Base-by-base conservation (phyloP, 2,797 vertebrate species). In the Chelon labrosus region DNA sequence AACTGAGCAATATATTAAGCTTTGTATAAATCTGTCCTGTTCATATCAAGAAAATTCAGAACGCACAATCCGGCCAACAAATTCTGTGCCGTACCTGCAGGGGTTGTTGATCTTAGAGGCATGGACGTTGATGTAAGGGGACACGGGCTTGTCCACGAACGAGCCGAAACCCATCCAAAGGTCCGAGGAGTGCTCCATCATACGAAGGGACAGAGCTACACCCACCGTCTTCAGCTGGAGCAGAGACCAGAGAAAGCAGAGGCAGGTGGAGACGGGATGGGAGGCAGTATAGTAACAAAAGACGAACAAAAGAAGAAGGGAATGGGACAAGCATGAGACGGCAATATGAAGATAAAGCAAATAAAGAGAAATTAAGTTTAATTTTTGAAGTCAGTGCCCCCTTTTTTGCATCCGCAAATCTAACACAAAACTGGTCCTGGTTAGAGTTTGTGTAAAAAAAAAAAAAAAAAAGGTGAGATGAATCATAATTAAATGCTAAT, bases 141-240 rank as follows among this genome's bases (percentile, higher is more conserved):
- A 98, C n/a, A 99, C 96, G 0, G 98, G 98, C 86, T 99, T 99
- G 93, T 99, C 98, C 83, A 99, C 98, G 20, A 99, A 99, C 0
- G 98, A 99, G 79, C 98, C 98, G 67, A 99, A 99, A 70, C 98
- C 98, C 75, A 98, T 93, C 87, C 95, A 95, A 85, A 99, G 96
- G 91, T 99, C 97, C 47, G 91, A 95, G 75, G 98, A 97, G 91
- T 97, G 94, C 75, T 96, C 93, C 3, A 80, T 93, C 97, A 99
- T 99, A 69, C 95, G 96, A 65, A 95, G 96, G 66, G 96, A 98
- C 82, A 99, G 94, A 65, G 96, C 96, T 75, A 96, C 94, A 68
- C 97, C 98, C 83, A 97, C 94, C 0, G 96, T 96, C 92, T 98
- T 98, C 80, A 99, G 79, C 85, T 96, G 78, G 39, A 58, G n/a